These are phyloP conservation scores for Glareola pratincola DNA, from an alignment of 2,113 vertebrate species.

Conservation along the genomic window DNA sequence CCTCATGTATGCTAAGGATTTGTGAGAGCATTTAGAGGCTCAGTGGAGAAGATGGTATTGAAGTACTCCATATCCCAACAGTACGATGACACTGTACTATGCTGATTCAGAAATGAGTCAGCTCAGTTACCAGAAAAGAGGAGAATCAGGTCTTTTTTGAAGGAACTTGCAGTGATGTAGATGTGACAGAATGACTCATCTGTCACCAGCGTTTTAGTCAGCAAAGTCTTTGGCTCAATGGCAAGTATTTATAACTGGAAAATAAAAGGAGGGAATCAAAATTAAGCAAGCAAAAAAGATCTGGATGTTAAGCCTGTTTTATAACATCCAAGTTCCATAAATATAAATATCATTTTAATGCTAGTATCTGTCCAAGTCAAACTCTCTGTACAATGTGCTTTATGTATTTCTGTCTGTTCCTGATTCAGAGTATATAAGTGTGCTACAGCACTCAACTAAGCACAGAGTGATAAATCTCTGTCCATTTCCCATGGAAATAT, in stretches of 20 bases:
- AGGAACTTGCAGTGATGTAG: not conserved
- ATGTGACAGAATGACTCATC: conserved; percentile 23
- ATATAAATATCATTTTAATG: not conserved
- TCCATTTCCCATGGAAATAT: not conserved
- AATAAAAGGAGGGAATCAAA: not conserved
- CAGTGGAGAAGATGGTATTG: not conserved
- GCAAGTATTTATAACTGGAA: conserved; percentile 18
- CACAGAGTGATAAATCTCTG: not conserved
- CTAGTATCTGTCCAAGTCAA: not conserved
- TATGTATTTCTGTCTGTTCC: not conserved
- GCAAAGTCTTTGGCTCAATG: conserved; percentile 47
- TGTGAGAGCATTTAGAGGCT: not conserved
- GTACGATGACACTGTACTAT: not conserved
- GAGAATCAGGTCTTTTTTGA: conserved; percentile 14
- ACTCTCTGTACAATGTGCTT: not conserved
- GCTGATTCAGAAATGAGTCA: conserved; percentile 46
- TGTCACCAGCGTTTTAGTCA: conserved; percentile 2
- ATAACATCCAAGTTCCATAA: fast-evolving
- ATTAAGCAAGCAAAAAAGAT: not conserved
- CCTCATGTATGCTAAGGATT: not conserved
- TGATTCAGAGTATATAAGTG: not conserved
- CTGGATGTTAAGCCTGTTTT: not conserved
- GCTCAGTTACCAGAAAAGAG: not conserved
- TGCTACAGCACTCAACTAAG: not conserved
- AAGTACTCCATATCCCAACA: not conserved